These are phyloP conservation scores for Sminthurinus signatus DNA, from an alignment of 1,140 invertebrate genomes.

Conservation along the genomic window DNA sequence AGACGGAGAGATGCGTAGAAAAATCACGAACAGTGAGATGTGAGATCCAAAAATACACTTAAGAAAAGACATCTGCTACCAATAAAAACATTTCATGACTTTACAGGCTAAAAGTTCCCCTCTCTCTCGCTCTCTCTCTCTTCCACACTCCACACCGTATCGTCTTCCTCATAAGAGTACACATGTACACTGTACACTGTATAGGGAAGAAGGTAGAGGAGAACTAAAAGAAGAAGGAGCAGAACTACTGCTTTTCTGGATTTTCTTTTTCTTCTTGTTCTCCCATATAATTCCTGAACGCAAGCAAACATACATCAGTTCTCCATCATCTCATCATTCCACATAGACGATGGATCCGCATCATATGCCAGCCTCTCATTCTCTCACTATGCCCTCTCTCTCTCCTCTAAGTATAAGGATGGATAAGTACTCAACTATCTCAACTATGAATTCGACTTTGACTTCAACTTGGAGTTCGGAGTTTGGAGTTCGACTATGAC, in stretches of 20 bases:
- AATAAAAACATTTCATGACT: conserved; percentile 33
- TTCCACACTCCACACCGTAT: background rate
- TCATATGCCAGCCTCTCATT: background rate
- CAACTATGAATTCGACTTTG: too few species aligned
- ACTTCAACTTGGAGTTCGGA: too few species aligned
- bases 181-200: too few species aligned
- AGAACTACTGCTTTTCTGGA: too few species aligned
- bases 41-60: conserved; percentile 32
- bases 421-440: conserved; percentile 1
- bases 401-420: too few species aligned
- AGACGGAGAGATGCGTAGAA: conserved; percentile 18
- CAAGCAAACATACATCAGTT: background rate
- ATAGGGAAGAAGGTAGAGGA: too few species aligned
- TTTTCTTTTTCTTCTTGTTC: conserved; percentile 2
- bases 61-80: conserved; percentile 33
- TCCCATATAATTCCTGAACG: conserved; percentile 1
- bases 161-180: too few species aligned
- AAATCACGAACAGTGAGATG: conserved; percentile 16
- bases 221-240: background rate
- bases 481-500: too few species aligned
- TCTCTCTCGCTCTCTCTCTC: background rate
- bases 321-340: conserved; percentile 28
- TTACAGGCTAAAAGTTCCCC: conserved; percentile 12
- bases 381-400: background rate
- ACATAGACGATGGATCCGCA: background rate